phyloP scores from a whole-genome alignment of 2,113 vertebrate species.

The Brachyhypopomus occidentalis region DNA sequence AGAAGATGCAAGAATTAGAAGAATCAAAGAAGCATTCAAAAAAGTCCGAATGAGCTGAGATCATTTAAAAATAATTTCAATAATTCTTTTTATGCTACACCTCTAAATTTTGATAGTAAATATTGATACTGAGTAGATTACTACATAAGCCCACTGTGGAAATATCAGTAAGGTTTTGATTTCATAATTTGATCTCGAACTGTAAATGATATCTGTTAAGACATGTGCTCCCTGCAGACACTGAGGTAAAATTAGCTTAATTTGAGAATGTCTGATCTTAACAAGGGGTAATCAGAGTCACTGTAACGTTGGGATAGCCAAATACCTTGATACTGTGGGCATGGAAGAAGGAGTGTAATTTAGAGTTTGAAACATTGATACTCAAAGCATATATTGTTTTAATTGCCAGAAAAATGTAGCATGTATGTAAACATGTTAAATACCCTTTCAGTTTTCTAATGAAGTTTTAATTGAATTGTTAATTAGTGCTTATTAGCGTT shows the following conservation, averaged over 20 bases:
- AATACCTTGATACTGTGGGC: neutral
- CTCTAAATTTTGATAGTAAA: neutral
- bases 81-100: neutral
- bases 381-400: neutral
- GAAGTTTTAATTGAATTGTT: too few species aligned
- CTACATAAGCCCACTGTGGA: too few species aligned
- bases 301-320: neutral
- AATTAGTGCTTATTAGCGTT: too few species aligned
- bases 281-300: neutral
- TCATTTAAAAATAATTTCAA: neutral
- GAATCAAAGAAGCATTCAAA: too few species aligned
- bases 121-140: neutral
- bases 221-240: neutral
- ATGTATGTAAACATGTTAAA: too few species aligned
- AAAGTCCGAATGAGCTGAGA: too few species aligned
- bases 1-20: neutral
- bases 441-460: too few species aligned
- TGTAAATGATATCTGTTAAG: constrained; percentile 7
- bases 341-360: neutral
- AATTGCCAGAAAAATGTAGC: too few species aligned
- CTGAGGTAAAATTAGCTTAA: neutral
- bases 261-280: neutral
- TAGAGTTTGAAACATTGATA: neutral
- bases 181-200: constrained; percentile 16
- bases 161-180: neutral